Conservation (phyloP, 1,140 invertebrate genomes). For the Trachymyrmex septentrionalis region DNA sequence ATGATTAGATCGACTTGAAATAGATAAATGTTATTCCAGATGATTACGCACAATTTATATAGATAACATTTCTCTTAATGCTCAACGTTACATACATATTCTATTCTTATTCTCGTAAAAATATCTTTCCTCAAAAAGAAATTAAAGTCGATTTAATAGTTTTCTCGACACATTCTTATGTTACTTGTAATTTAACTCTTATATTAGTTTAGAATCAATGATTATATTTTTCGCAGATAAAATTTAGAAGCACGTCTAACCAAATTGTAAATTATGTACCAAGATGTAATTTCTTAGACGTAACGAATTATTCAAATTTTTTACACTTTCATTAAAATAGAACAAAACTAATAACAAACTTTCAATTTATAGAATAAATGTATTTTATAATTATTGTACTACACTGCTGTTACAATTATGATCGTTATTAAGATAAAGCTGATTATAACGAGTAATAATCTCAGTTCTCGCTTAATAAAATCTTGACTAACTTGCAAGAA, state of each 20-base stretch:
- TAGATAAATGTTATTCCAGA: not conserved
- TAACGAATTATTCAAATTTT: not conserved
- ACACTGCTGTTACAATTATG: slow-evolving; percentile 37
- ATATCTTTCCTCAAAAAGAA: not conserved
- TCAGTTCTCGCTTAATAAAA: slow-evolving; percentile 46
- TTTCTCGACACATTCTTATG: not conserved
- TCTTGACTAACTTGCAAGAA: slow-evolving; percentile 37
- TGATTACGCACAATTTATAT: not conserved
- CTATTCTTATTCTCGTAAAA: not conserved
- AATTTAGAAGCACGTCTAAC: not conserved
- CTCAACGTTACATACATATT: too few relatives aligned
- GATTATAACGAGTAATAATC: not conserved
- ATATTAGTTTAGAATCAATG: not conserved
- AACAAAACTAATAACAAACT: not conserved
- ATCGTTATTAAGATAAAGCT: not conserved
- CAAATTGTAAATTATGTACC: not conserved
- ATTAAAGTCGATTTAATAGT: slow-evolving; percentile 6
- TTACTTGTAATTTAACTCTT: not conserved
- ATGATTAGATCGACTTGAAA: not conserved
- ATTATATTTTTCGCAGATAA: not conserved
- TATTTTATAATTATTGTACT: not conserved
- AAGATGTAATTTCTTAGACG: not conserved
- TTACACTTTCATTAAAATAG: not conserved
- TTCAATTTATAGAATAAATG: slow-evolving; percentile 21
- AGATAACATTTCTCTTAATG: not conserved